Percentiles rank a stretch among this genome's conserved stretches.
These are phyloP conservation scores for Periparus ater DNA, from an alignment of 2,797 vertebrate genomes.

Conservation along the genomic window DNA sequence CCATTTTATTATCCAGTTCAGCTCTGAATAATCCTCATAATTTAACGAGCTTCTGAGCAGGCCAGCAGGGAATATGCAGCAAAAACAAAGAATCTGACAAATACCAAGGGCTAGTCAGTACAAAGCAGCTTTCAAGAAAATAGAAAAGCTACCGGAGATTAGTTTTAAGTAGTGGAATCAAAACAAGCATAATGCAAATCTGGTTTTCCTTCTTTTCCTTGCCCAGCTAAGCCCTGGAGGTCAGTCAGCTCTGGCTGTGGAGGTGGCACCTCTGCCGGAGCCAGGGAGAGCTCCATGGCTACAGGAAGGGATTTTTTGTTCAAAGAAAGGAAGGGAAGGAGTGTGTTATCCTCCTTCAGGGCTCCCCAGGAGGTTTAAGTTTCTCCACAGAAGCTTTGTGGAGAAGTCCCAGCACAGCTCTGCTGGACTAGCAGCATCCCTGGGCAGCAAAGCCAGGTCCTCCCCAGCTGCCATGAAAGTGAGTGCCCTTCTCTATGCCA, in stretches of 20 bases:
- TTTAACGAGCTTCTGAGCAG: conserved; percentile 38
- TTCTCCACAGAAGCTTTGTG: not conserved
- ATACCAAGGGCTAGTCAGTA: not conserved
- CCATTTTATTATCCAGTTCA: conserved; percentile 50
- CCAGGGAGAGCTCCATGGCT: not conserved
- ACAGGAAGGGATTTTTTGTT: not conserved
- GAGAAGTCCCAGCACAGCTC: not conserved
- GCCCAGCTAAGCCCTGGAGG: not conserved
- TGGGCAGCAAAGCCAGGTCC: not conserved
- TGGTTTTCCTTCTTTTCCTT: not conserved
- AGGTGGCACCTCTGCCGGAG: not conserved
- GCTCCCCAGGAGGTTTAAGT: not conserved
- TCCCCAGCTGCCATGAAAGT: not conserved
- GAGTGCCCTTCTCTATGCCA: not conserved
- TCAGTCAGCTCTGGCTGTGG: not conserved
- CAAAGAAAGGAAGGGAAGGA: not conserved
- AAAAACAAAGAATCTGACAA: conserved; percentile 48
- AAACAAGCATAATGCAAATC: not conserved
- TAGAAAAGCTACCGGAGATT: conserved; percentile 21
- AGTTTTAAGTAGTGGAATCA: conserved; percentile 18
- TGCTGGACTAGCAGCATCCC: not conserved
- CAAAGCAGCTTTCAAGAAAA: conserved; percentile 38
- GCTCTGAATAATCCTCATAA: conserved; percentile 60
- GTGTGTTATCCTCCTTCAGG: fast-evolving
- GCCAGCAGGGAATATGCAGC: conserved; percentile 8